Percentiles rank a stretch among this genome's conserved stretches.
phyloP scores from a whole-genome alignment of 2,113 vertebrate species.

The Dromas ardeola region DNA sequence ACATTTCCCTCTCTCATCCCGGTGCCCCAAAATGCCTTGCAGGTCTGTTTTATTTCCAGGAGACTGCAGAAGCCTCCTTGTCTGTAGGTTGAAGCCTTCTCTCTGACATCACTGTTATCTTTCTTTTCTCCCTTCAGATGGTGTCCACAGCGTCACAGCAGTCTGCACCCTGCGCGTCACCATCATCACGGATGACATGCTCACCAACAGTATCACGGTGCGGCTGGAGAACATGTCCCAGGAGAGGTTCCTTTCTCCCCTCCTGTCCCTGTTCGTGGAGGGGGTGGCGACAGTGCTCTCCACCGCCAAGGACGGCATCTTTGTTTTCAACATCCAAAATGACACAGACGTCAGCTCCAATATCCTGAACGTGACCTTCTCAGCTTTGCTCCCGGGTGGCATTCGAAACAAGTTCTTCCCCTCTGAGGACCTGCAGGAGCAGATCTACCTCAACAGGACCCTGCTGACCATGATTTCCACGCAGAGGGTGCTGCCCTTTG shows the following conservation, averaged over 20 bases:
- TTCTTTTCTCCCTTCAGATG: conserved; percentile 77
- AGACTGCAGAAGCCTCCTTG: background rate
- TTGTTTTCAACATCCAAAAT: conserved; percentile 96
- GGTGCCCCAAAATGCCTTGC: background rate
- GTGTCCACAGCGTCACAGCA: conserved; percentile 82
- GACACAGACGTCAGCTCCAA: conserved; percentile 91
- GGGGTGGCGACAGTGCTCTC: conserved; percentile 92
- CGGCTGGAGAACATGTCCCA: conserved; percentile 98
- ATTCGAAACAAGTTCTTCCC: conserved; percentile 85
- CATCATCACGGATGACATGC: conserved; percentile 97
- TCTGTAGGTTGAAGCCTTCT: background rate
- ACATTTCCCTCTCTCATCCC: background rate
- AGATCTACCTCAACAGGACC: conserved; percentile 95
- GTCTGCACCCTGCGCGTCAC: conserved; percentile 90
- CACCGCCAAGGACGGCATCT: conserved; percentile 86
- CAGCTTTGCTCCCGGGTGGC: conserved; percentile 87
- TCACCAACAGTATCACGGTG: conserved; percentile 97
- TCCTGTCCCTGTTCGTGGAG: conserved; percentile 90
- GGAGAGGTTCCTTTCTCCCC: conserved; percentile 92
- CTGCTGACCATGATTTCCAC: conserved; percentile 88
- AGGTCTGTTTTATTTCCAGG: background rate
- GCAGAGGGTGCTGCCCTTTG: conserved; percentile 94
- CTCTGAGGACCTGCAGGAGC: conserved; percentile 95
- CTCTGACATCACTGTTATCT: background rate
- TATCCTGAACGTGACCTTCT: conserved; percentile 96